Conservation (phyloP, 2,888 invertebrate genomes). For the Petrophora chlorosata region DNA sequence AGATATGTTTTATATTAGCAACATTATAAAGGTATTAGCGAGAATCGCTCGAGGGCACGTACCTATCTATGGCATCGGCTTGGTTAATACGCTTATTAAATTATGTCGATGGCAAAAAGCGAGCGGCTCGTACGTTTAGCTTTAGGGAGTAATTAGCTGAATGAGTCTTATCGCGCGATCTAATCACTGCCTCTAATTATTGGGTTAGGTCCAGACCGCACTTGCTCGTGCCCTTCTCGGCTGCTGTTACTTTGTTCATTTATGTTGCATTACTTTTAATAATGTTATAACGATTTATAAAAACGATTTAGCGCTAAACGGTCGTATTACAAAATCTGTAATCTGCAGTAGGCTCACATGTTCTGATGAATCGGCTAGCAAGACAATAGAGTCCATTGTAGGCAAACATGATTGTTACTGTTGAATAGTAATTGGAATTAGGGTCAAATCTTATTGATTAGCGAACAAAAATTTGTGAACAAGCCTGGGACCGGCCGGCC, state of each 20-base stretch:
- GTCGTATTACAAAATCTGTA: constrained; percentile 1
- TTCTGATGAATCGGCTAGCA: constrained; percentile 40
- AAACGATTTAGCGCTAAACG: neutral
- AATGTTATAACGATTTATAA: neutral
- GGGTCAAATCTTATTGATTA: constrained; percentile 75
- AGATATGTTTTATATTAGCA: constrained; percentile 53
- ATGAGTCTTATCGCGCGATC: constrained; percentile 76
- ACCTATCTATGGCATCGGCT: constrained; percentile 77
- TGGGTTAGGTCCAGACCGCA: constrained; percentile 64
- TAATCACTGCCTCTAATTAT: constrained; percentile 79
- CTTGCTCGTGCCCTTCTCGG: constrained; percentile 52
- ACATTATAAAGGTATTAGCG: constrained; percentile 71
- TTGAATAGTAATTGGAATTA: constrained; percentile 70
- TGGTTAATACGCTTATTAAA: constrained; percentile 82
- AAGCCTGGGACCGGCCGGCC: constrained; percentile 66
- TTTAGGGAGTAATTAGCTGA: constrained; percentile 83
- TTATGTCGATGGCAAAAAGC: constrained; percentile 80
- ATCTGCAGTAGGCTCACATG: constrained; percentile 9
- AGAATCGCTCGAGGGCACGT: constrained; percentile 64
- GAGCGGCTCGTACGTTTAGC: constrained; percentile 70
- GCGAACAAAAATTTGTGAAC: constrained; percentile 72
- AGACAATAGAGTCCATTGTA: constrained; percentile 59
- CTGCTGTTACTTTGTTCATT: constrained; percentile 43
- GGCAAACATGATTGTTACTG: constrained; percentile 58
- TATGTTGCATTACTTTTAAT: constrained; percentile 34